Evolutionary conservation across 23 tunicate genomes (phyloP), one percentile per base, ranked within the genome.

Genomic region (Halocynthia aurantium): DNA sequence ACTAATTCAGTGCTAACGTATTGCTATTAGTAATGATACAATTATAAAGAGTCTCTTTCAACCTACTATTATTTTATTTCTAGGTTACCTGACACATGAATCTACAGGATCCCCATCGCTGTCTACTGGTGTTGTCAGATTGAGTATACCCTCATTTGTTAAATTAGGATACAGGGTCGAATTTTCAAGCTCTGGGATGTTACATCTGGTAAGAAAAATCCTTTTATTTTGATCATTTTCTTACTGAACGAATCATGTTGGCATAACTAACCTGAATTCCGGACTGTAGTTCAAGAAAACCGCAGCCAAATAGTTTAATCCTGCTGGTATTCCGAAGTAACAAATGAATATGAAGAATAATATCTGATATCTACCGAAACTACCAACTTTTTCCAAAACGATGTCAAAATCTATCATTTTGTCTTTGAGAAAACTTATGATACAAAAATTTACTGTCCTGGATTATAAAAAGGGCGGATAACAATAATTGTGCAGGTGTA

Each of bases 251-350:
- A n/a, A n/a, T n/a, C n/a, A n/a, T n/a, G n/a, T n/a, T n/a, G n/a
- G n/a, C n/a, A n/a, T n/a, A n/a, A n/a, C 69, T 69, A 57, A 76
- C 87, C 87, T 67, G 81, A 57, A 76, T 7, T 76, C 87, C n/a
- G 87, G 87, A 12, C 99, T 50, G 77, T 76, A 83, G 50, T 83
- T 83, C 76, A 83, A 68, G 22, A 83, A 83, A 2, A 83, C 87
- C 0, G 87, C 82, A 12, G 87, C 81, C 70, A 83, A 49, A 7
- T 81, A 53, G 51, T 83, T 83, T 8, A 76, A 61, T 21, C 87
- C 87, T 10, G 76, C 54, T 8, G 87, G 87, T 6, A 83, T 69
- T 65, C 87, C 77, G 77, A 67, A 76, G 70, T 83, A 83, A 55
- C 76, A 68, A 8, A 83, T 81, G 77, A 83, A 69, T 10, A 57